Evolutionary conservation across 1,140 invertebrate species (phyloP).

Genomic region (Eumeta japonica): DNA sequence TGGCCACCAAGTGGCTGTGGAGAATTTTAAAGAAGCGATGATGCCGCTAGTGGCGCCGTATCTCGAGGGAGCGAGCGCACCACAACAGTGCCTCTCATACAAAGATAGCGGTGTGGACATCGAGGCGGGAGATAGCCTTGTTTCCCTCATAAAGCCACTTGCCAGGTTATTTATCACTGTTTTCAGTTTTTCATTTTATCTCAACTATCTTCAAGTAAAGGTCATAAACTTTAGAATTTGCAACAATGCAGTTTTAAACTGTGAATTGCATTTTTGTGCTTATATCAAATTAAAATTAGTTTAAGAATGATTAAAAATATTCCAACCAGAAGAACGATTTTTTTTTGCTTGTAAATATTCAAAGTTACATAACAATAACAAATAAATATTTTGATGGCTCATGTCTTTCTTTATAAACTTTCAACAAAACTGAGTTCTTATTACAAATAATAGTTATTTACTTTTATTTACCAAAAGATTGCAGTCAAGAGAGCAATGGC

Average conservation of each 20-base stretch:
- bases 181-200: neutral
- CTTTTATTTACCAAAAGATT: too few relatives aligned
- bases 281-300: too few relatives aligned
- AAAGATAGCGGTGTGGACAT: conserved; percentile 89
- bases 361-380: too few relatives aligned
- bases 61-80: conserved; percentile 10
- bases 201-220: conserved; percentile 1
- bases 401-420: neutral
- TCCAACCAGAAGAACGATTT: too few relatives aligned
- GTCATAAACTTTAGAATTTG: neutral
- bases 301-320: too few relatives aligned
- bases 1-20: conserved; percentile 62
- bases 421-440: neutral
- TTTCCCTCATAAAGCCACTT: conserved; percentile 79
- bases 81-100: conserved; percentile 62
- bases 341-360: too few relatives aligned
- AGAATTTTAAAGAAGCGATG: conserved; percentile 67
- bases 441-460: too few relatives aligned
- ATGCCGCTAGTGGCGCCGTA: conserved; percentile 37
- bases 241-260: too few relatives aligned
- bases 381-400: neutral
- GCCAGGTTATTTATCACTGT: conserved; percentile 50
- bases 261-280: too few relatives aligned
- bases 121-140: conserved; percentile 78
- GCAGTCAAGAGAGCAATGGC: too few relatives aligned